A percentile compares a stretch with the other conserved stretches of the same genome.
These are phyloP conservation scores for Aptenodytes forsteri DNA, from an alignment of 2,113 vertebrate genomes.

Conservation along the genomic window DNA sequence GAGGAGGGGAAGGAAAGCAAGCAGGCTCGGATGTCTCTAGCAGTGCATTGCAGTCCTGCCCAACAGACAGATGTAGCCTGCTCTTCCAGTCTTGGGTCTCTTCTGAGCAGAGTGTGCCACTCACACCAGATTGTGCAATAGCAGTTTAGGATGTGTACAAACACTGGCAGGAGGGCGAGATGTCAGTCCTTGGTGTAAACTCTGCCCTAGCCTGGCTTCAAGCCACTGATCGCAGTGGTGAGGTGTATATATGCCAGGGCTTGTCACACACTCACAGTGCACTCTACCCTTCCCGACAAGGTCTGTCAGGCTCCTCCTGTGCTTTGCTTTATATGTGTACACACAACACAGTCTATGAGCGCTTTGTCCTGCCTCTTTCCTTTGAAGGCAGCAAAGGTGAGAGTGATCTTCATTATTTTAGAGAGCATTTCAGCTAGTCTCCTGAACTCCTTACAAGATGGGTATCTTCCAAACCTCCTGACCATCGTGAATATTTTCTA, in stretches of 20 bases:
- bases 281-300: not conserved
- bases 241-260: not conserved
- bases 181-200: not conserved
- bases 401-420: not conserved
- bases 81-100: not conserved
- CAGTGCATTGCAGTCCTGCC: not conserved
- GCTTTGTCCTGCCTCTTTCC: not conserved
- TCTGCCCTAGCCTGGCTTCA: not conserved
- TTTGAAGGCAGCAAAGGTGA: not conserved
- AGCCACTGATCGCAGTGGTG: not conserved
- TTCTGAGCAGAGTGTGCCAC: not conserved
- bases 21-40: not conserved
- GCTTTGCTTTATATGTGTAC: not conserved
- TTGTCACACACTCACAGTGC: not conserved
- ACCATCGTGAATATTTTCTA: not conserved
- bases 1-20: not conserved
- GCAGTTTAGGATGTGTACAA: not conserved
- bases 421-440: not conserved
- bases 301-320: not conserved
- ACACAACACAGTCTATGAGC: not conserved
- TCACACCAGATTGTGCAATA: not conserved
- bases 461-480: not conserved
- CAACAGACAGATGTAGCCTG: not conserved
- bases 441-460: not conserved
- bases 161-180: not conserved